Conservation (phyloP, 2,888 invertebrate genomes). For the Sepiola atlantica region DNA sequence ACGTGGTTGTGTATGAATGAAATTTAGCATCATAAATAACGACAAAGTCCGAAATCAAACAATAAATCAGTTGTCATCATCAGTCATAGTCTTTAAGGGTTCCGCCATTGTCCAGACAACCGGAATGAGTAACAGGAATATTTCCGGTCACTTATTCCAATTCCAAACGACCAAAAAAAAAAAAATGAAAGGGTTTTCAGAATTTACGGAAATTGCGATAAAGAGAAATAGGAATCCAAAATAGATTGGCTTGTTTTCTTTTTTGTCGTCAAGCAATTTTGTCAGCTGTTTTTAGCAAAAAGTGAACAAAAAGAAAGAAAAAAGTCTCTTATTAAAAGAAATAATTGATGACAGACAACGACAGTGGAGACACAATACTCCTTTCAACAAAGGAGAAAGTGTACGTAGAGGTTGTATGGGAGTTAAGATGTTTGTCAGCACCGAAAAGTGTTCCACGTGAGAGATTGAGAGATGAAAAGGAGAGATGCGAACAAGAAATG, state of each 20-base stretch:
- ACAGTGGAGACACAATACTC: background rate
- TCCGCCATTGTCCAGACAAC: background rate
- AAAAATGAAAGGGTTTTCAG: background rate
- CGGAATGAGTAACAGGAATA: background rate
- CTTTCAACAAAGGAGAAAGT: too few species aligned
- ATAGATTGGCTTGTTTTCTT: background rate
- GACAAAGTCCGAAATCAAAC: background rate
- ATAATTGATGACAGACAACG: background rate
- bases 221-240: background rate
- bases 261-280: background rate
- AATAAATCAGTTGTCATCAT: background rate
- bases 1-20: too few species aligned
- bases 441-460: too few species aligned
- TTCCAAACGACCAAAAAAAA: background rate
- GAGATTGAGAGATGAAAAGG: too few species aligned
- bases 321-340: background rate
- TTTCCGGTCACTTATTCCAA: slow-evolving; percentile 9
- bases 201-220: background rate
- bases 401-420: too few species aligned
- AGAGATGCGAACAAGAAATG: too few species aligned
- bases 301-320: background rate
- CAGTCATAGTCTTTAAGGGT: background rate
- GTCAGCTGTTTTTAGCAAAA: background rate
- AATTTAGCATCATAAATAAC: too few species aligned
- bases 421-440: too few species aligned